Base-by-base conservation (phyloP, 2,113 vertebrate genomes). In the Pterocles burchelli region DNA sequence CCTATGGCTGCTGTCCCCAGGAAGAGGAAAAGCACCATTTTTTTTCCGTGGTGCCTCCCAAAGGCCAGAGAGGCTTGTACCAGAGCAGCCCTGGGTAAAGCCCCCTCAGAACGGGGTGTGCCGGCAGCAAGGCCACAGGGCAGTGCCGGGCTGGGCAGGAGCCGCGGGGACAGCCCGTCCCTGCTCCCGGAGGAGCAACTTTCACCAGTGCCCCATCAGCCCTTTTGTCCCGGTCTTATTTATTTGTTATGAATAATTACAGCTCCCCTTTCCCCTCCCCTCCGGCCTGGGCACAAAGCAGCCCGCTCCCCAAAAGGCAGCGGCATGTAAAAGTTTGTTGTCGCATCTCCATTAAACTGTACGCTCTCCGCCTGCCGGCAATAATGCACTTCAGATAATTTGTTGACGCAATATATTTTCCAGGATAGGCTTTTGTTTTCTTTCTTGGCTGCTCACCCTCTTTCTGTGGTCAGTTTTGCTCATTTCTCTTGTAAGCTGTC, bases 401-500 rank as follows among this genome's bases (percentile, higher is more conserved):
- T 94, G 75, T 89, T 52, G 61, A 52, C 5, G 88, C 66, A 83
- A 95, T 90, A 86, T 73, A 95, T 98, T 98, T 98, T 98, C 98
- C 95, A 94, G 97, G 96, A 96, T 92, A 95, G 97, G 97, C 95
- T 96, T 98, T 99, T 99, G 97, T 98, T 96, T 97, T 95, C 84
- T 93, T 89, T 97, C 97, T 62, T 96, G 96, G 97, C 96, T 4
- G 88, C 90, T 93, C 90, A 83, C 96, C 89, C 90, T 91, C 46
- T 89, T 82, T 92, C 95, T 92, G 72, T 71, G 91, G 97, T 98
- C 97, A 95, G 95, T 97, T 97, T 97, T 97, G 97, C 98, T 98
- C 98, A 96, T 98, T 98, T 98, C 98, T 98, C 98, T 97, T 96
- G 96, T 97, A 98, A 98, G 98, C 98, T 98, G 98, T 98, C 98